phyloP scores from a whole-genome alignment of 2,113 vertebrate genomes.

The Sigmodon hispidus region DNA sequence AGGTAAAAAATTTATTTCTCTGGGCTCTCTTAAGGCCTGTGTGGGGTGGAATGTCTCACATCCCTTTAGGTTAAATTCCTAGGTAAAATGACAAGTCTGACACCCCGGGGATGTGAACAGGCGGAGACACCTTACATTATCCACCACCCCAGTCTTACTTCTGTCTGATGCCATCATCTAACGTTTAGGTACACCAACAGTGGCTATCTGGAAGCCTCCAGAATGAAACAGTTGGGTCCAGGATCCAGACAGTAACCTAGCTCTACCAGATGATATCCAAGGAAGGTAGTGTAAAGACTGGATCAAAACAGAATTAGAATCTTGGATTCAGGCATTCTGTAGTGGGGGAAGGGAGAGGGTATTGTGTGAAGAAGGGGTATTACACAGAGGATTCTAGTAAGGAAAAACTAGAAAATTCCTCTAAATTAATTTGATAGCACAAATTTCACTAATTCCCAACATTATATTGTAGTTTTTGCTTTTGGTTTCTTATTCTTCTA shows the following conservation, averaged over 20 bases:
- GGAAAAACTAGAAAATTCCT: not conserved
- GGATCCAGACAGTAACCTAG: slow-evolving; percentile 51
- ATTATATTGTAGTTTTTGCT: not conserved
- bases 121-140: not conserved
- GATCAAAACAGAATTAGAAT: slow-evolving; percentile 74
- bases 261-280: slow-evolving; percentile 56
- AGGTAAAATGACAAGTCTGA: slow-evolving; percentile 6
- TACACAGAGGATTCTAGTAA: not conserved
- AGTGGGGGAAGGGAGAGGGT: slow-evolving; percentile 52
- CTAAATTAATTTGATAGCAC: not conserved
- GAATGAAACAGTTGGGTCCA: slow-evolving; percentile 54
- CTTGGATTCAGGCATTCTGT: slow-evolving; percentile 53
- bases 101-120: not conserved
- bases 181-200: not conserved
- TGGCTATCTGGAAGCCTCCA: slow-evolving; percentile 60
- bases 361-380: not conserved
- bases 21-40: not conserved
- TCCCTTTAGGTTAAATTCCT: not conserved
- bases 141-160: slow-evolving; percentile 45
- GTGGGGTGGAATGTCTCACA: not conserved
- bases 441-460: slow-evolving; percentile 38
- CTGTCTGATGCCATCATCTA: slow-evolving; percentile 65
- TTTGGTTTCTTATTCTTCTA: not conserved
- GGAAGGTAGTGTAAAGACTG: slow-evolving; percentile 52
- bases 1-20: not conserved